Conservation (phyloP, 2,888 invertebrate genomes). For the Cephus rjabovi region DNA sequence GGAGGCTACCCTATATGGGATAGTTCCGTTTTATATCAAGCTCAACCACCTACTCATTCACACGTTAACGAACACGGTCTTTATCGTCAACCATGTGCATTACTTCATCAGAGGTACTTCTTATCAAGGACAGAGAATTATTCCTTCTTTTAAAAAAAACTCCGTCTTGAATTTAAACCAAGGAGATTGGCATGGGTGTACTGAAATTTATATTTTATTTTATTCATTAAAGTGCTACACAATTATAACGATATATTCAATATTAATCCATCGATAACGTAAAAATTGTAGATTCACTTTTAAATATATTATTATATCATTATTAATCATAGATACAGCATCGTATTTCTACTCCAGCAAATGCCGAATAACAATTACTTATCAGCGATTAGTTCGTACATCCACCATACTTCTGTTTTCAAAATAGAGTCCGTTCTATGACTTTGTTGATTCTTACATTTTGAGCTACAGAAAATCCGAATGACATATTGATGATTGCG, state of each 20-base stretch:
- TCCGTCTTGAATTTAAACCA: background rate
- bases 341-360: too few species aligned
- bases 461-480: background rate
- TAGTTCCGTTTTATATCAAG: constrained; percentile 61
- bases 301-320: too few species aligned
- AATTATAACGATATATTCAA: too few species aligned
- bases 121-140: background rate
- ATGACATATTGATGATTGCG: too few species aligned
- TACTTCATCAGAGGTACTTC: constrained; percentile 60
- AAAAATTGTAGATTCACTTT: too few species aligned
- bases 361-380: too few species aligned
- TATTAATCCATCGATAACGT: too few species aligned
- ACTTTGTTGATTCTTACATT: background rate
- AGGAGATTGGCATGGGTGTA: background rate
- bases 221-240: background rate
- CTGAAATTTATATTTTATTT: background rate
- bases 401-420: too few species aligned
- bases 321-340: too few species aligned
- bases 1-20: constrained; percentile 63
- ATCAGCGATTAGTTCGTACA: too few species aligned
- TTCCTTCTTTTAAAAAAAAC: background rate
- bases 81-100: constrained; percentile 62
- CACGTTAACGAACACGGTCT: constrained; percentile 59
- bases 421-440: too few species aligned
- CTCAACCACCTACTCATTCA: constrained; percentile 59